Percentiles rank a stretch among this genome's conserved stretches.
These are phyloP conservation scores for Troglohyphantes excavatus DNA, from an alignment of 2,888 invertebrate genomes.

Conservation along the genomic window DNA sequence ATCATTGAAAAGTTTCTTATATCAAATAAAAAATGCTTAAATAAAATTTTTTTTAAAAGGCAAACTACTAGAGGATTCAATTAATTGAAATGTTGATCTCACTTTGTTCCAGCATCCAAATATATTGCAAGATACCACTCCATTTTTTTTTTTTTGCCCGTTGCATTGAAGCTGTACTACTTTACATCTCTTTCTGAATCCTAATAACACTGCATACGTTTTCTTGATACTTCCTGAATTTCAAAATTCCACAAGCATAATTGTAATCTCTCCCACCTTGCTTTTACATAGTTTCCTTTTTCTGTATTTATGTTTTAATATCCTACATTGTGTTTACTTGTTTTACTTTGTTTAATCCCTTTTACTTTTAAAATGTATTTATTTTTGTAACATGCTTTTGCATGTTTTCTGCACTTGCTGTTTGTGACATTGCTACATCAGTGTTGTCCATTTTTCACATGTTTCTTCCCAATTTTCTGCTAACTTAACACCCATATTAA, in stretches of 20 bases:
- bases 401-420: slow-evolving; percentile 76
- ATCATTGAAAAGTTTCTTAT: too few species aligned
- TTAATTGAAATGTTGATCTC: too few species aligned
- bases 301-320: slow-evolving; percentile 34
- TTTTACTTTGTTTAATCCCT: slow-evolving; percentile 59
- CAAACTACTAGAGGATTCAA: too few species aligned
- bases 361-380: slow-evolving; percentile 53
- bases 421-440: slow-evolving; percentile 75
- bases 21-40: too few species aligned
- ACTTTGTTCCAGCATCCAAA: too few species aligned
- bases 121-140: too few species aligned
- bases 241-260: slow-evolving; percentile 15
- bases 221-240: slow-evolving; percentile 20
- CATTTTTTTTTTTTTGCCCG: too few species aligned
- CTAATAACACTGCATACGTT: slow-evolving; percentile 21
- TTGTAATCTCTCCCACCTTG: slow-evolving; percentile 14
- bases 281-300: slow-evolving; percentile 39
- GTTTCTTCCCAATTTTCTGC: slow-evolving; percentile 15
- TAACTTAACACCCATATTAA: not conserved
- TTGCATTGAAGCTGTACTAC: not conserved
- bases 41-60: too few species aligned
- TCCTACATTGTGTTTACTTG: slow-evolving; percentile 22
- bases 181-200: slow-evolving; percentile 19
- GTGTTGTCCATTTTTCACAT: slow-evolving; percentile 46
- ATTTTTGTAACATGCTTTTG: slow-evolving; percentile 57